phyloP scores from a whole-genome alignment of 2,797 vertebrate species.

The Bryconaethiops microstoma region DNA sequence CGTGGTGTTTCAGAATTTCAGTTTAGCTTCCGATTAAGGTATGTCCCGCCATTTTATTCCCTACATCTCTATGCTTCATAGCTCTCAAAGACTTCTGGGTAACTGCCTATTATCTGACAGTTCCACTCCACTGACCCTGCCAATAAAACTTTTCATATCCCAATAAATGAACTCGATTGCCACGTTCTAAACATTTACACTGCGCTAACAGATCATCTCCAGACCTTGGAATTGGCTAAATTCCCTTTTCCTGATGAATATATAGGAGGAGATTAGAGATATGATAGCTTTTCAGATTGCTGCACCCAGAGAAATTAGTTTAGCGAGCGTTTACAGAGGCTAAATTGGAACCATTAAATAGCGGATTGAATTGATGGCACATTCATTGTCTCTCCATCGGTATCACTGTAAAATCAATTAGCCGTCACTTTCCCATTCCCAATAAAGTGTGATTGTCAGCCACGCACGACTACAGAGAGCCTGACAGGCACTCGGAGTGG shows the following conservation, averaged over 20 bases:
- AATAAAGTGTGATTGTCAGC: slow-evolving; percentile 97
- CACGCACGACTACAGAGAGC: slow-evolving; percentile 90
- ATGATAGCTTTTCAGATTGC: slow-evolving; percentile 99
- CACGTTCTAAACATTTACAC: slow-evolving; percentile 99
- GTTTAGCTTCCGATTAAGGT: slow-evolving; percentile 99
- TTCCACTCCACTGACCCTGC: slow-evolving; percentile 99
- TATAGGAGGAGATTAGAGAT: slow-evolving; percentile 99
- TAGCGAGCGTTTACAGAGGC: slow-evolving; percentile 99
- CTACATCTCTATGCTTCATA: slow-evolving; percentile 98
- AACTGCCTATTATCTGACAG: slow-evolving; percentile 99
- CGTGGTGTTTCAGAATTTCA: slow-evolving; percentile 88
- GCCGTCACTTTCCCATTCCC: slow-evolving; percentile 99
- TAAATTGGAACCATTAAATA: slow-evolving; percentile 99
- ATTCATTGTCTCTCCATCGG: slow-evolving; percentile 99
- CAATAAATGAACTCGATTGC: slow-evolving; percentile 99
- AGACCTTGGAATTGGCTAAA: slow-evolving; percentile 99
- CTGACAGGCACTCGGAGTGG: slow-evolving; percentile 83
- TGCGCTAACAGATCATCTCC: slow-evolving; percentile 99
- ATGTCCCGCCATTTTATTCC: slow-evolving; percentile 97
- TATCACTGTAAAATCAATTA: slow-evolving; percentile 99
- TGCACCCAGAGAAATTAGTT: slow-evolving; percentile 99
- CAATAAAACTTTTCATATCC: slow-evolving; percentile 99
- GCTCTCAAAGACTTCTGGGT: slow-evolving; percentile 97
- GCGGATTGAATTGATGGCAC: slow-evolving; percentile 99
- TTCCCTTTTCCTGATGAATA: slow-evolving; percentile 99